These are phyloP conservation scores for Lepidothrix coronata DNA, from an alignment of 2,113 vertebrate species.

Conservation along the genomic window DNA sequence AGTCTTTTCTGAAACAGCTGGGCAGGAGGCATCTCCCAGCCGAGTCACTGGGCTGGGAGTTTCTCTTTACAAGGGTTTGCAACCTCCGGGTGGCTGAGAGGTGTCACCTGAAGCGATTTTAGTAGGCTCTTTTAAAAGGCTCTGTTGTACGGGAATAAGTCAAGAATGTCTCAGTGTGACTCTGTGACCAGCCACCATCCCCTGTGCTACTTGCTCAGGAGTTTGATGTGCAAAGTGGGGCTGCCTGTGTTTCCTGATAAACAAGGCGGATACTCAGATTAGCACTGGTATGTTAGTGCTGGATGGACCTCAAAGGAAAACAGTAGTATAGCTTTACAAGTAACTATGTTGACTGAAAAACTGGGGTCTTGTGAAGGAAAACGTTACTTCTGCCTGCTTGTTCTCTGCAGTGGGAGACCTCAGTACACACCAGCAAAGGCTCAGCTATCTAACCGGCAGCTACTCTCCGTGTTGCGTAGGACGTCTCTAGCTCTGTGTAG, in stretches of 20 bases:
- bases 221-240: not conserved
- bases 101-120: constrained; percentile 20
- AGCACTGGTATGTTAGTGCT: not conserved
- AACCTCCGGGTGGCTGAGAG: not conserved
- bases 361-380: constrained; percentile 7
- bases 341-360: not conserved
- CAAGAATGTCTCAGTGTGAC: not conserved
- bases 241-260: not conserved
- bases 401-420: constrained; percentile 52
- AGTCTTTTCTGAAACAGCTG: constrained; percentile 65
- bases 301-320: not conserved
- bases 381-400: not conserved
- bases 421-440: constrained; percentile 63
- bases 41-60: not conserved
- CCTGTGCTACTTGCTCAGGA: not conserved
- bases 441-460: constrained; percentile 26
- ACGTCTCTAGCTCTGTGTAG: not conserved
- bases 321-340: not conserved
- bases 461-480: not conserved
- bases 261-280: not conserved
- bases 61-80: constrained; percentile 25
- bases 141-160: constrained; percentile 20
- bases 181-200: not conserved
- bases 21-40: constrained; percentile 44
- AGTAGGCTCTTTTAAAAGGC: constrained; percentile 29